A percentile compares a stretch with the other conserved stretches of the same genome.
Conservation (phyloP, 2,113 vertebrate species). For the Rostratula benghalensis region DNA sequence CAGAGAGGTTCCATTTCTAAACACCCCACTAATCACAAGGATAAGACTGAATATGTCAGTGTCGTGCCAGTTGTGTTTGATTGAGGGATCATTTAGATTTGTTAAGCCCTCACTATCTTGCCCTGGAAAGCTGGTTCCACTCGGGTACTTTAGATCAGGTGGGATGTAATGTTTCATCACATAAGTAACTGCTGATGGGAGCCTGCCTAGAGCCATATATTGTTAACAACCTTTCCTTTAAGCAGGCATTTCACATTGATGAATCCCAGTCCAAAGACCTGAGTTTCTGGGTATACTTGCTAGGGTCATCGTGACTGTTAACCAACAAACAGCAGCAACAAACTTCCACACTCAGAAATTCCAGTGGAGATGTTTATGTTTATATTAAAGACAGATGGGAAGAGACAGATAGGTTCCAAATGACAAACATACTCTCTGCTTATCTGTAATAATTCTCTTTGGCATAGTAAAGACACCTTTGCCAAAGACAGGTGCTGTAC, state of each 20-base stretch:
- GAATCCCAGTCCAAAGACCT: background rate
- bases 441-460: background rate
- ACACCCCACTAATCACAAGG: background rate
- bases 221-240: background rate
- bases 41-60: background rate
- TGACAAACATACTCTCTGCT: background rate
- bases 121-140: background rate
- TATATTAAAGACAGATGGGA: background rate
- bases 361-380: background rate
- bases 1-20: background rate
- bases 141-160: accelerated
- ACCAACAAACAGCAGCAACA: accelerated
- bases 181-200: background rate
- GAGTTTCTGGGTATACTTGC: background rate
- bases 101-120: background rate
- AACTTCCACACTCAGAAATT: background rate
- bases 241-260: background rate
- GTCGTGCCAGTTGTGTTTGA: background rate
- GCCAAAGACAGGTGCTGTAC: background rate
- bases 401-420: background rate
- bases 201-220: background rate
- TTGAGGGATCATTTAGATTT: background rate
- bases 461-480: background rate
- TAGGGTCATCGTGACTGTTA: background rate
- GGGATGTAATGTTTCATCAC: background rate